A percentile compares a stretch with the other conserved stretches of the same genome.
phyloP scores from a whole-genome alignment of 2,888 invertebrate genomes.

The Drosophila cracens region DNA sequence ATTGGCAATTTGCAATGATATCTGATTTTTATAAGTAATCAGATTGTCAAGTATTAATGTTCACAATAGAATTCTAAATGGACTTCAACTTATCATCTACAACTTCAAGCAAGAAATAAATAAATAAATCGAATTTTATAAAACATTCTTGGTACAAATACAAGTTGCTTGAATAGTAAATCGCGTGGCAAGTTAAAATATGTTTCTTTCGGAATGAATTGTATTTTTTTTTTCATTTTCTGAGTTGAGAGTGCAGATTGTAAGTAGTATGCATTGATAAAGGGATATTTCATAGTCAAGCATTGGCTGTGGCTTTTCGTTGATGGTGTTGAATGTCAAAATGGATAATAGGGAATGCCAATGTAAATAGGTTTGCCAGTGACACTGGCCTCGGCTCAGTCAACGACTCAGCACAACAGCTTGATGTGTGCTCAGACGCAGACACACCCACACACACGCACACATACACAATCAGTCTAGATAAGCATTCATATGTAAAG shows the following conservation, averaged over 20 bases:
- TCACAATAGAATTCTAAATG: background rate
- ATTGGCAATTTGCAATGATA: background rate
- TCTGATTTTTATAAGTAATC: background rate
- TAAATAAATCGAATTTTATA: no score
- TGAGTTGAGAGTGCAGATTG: background rate
- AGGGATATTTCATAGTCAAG: slow-evolving; percentile 16
- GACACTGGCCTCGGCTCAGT: slow-evolving; percentile 26
- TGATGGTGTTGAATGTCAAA: slow-evolving; percentile 11
- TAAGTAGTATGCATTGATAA: background rate
- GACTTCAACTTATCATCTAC: background rate
- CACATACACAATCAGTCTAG: slow-evolving; percentile 2
- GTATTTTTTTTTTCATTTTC: background rate
- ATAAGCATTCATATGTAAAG: slow-evolving; percentile 18
- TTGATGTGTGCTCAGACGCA: slow-evolving; percentile 24
- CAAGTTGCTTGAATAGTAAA: no score
- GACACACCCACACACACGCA: background rate
- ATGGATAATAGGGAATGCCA: slow-evolving; percentile 37
- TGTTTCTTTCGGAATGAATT: background rate
- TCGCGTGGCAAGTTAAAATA: background rate
- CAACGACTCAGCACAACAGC: slow-evolving; percentile 8
- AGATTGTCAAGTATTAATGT: background rate
- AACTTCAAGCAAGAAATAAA: no score
- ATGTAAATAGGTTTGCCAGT: slow-evolving; percentile 37
- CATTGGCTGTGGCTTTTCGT: background rate
- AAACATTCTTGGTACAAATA: no score